Evolutionary conservation across 30 jellyfish, hydroid and myxozoan genomes (phyloP), one percentile per base, ranked within the genome.

Genomic region (Aurelia aurita complex sp. Pacific): DNA sequence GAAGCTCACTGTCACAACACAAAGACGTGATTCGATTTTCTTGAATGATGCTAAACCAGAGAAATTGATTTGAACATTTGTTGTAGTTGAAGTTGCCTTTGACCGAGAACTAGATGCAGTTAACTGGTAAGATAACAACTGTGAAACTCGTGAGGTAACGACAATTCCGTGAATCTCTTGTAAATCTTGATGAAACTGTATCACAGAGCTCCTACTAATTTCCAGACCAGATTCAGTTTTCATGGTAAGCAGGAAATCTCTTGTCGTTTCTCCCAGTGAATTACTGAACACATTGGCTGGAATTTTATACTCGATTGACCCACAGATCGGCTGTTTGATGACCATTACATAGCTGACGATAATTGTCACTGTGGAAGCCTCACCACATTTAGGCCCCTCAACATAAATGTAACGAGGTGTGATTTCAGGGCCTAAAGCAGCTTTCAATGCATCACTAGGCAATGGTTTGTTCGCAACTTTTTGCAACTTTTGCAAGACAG

Each of bases 331-430:
- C 34, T 81, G 90, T 63, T 82, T 65, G 14, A 70, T 29, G 8
- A 55, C 69, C 35, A 71, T 16, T 62, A 73, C 10, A 23, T 55
- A 15, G 19, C 62, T 80, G 1, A 64, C 85, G 52, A 68, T 65
- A n/a, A 89, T 63, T 2, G 88, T 76, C 4, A 88, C 77, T 1
- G 71, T 82, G 19, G 82, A 66, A 2, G 82, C 36, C 57, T 40
- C 94, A 2, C 67, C 79, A 69, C 99, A 95, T 42, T 69, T 67
- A 9, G 96, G 94, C 18, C 94, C 97, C n/a, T 85, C 57, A 15
- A 73, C 70, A 77, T 46, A 87, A 12, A 86, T 96, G 64, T 89
- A 95, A 1, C 69, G 23, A 5, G 89, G 90, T 8, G 69, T 78
- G 35, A 89, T 35, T 19, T 66, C 90, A 6, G 96, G 97, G 33